These are phyloP conservation scores for Agriopis aurantiaria DNA, from an alignment of 2,888 invertebrate genomes.

Conservation along the genomic window DNA sequence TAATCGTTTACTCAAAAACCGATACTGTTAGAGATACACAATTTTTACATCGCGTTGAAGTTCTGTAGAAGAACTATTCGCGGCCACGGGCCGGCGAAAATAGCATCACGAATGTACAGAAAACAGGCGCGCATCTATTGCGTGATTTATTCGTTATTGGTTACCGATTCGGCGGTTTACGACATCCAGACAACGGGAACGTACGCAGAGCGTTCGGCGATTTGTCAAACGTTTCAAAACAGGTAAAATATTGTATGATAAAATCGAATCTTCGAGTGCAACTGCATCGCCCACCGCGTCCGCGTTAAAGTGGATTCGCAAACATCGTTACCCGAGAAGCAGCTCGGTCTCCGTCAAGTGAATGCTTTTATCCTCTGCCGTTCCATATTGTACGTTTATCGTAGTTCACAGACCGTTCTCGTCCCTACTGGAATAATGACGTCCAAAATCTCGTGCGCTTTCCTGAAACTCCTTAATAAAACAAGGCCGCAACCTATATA, in stretches of 20 bases:
- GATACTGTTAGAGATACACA: constrained; percentile 41
- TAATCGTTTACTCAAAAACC: constrained; percentile 33
- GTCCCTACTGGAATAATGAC: constrained; percentile 31
- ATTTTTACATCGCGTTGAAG: constrained; percentile 58
- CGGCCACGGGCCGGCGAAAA: constrained; percentile 67
- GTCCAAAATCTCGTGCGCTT: constrained; percentile 22
- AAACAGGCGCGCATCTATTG: constrained; percentile 79
- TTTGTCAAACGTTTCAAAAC: constrained; percentile 62
- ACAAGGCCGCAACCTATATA: constrained; percentile 18
- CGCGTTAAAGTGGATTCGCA: constrained; percentile 54
- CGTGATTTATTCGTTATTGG: constrained; percentile 81
- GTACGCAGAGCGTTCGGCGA: constrained; percentile 50
- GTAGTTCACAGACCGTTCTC: constrained; percentile 41
- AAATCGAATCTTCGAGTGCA: constrained; percentile 48
- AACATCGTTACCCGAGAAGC: constrained; percentile 61
- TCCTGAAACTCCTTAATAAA: constrained; percentile 32
- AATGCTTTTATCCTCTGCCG: constrained; percentile 50
- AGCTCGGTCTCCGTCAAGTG: constrained; percentile 55
- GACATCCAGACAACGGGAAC: constrained; percentile 58
- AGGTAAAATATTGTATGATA: constrained; percentile 48
- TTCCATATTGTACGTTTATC: constrained; percentile 48
- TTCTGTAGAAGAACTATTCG: constrained; percentile 72
- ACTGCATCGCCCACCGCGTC: constrained; percentile 50
- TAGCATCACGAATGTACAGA: constrained; percentile 80
- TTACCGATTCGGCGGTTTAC: constrained; percentile 74